Evolutionary conservation across 2,888 invertebrate species (phyloP).

Genomic region (Halictus ligatus): DNA sequence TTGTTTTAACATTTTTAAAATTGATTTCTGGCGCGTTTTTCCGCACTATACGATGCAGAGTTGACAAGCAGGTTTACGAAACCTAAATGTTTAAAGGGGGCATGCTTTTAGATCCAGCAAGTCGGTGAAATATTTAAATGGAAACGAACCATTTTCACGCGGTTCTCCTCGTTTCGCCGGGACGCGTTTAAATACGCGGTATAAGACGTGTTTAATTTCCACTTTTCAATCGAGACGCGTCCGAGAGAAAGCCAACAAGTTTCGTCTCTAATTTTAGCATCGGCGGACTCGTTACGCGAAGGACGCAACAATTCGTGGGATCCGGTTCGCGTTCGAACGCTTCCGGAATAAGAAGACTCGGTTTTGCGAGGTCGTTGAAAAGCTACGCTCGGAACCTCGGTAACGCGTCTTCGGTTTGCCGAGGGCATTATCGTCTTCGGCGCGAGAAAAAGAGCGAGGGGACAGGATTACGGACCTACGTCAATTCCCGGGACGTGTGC

Average conservation of each 20-base stretch:
- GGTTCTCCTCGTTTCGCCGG: not conserved
- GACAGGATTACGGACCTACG: not conserved
- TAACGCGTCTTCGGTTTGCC: not conserved
- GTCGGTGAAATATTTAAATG: too few relatives aligned
- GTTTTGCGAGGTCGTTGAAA: too few relatives aligned
- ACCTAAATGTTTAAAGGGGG: not conserved
- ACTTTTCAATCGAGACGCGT: not conserved
- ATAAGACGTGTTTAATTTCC: not conserved
- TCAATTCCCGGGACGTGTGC: not conserved
- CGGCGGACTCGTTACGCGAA: not conserved
- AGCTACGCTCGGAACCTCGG: not conserved
- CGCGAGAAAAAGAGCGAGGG: not conserved
- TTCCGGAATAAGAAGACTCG: not conserved
- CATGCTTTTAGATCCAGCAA: too few relatives aligned
- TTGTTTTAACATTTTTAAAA: too few relatives aligned
- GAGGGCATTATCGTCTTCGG: not conserved
- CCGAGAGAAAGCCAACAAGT: not conserved
- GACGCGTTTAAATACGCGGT: not conserved
- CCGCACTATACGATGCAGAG: too few relatives aligned
- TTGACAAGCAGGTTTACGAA: not conserved
- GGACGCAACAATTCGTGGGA: not conserved
- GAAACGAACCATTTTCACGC: not conserved
- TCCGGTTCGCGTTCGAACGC: not conserved
- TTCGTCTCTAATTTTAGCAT: constrained; percentile 3
- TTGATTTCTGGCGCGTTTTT: too few relatives aligned